Evolutionary conservation across 2,888 invertebrate species (phyloP).

Genomic region (Rhaphigaster nebulosa): DNA sequence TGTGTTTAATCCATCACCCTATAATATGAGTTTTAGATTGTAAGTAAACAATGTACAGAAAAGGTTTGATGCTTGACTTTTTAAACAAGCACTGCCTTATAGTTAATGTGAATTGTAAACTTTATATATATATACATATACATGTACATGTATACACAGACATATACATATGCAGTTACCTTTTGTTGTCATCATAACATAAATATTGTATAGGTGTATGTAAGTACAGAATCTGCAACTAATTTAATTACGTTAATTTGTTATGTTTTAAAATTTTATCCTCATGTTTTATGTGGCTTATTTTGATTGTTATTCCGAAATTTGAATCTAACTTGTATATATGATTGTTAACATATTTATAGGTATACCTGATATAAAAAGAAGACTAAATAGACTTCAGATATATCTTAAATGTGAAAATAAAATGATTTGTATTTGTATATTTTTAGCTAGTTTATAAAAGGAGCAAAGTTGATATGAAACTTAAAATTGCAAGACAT

Average conservation of each 20-base stretch:
- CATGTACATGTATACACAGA: not conserved
- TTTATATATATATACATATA: slow-evolving; percentile 45
- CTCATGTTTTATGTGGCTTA: slow-evolving; percentile 52
- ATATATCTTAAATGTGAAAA: slow-evolving; percentile 53
- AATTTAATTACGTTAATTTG: slow-evolving; percentile 7
- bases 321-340: slow-evolving; percentile 49
- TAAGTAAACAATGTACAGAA: slow-evolving; percentile 57
- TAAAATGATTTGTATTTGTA: slow-evolving; percentile 59
- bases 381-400: slow-evolving; percentile 55
- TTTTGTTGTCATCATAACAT: slow-evolving; percentile 28
- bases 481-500: slow-evolving; percentile 50
- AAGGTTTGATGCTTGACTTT: slow-evolving; percentile 61
- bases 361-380: slow-evolving; percentile 46
- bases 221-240: slow-evolving; percentile 3
- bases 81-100: slow-evolving; percentile 61
- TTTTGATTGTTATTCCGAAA: slow-evolving; percentile 48
- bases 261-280: slow-evolving; percentile 56
- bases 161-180: slow-evolving; percentile 13
- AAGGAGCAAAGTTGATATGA: slow-evolving; percentile 40
- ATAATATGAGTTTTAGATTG: slow-evolving; percentile 40
- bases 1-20: slow-evolving; percentile 27
- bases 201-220: slow-evolving; percentile 30
- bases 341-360: slow-evolving; percentile 55
- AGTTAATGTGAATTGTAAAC: slow-evolving; percentile 55
- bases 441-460: slow-evolving; percentile 57